Evolutionary conservation across 2,113 vertebrate genomes (phyloP).

Genomic region (Tor tambroides): DNA sequence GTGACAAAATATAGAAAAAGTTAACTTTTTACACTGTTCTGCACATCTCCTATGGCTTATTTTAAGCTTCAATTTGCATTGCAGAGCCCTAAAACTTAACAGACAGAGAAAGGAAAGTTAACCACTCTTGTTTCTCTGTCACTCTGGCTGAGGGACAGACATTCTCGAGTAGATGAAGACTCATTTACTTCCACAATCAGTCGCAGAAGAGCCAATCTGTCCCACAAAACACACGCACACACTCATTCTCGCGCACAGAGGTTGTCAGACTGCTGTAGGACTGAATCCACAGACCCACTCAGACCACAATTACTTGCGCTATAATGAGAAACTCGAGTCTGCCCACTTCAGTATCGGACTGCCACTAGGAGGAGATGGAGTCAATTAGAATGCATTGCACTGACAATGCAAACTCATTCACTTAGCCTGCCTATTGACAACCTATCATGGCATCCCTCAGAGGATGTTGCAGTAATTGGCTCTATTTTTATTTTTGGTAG

Average conservation of each 20-base stretch:
- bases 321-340: constrained; percentile 45
- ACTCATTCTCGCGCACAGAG: constrained; percentile 19
- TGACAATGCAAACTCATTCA: constrained; percentile 49
- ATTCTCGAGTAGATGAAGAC: constrained; percentile 43
- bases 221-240: constrained; percentile 26
- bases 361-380: constrained; percentile 37
- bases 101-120: constrained; percentile 16
- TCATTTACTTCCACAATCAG: constrained; percentile 52
- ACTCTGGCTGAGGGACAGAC: constrained; percentile 21
- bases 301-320: constrained; percentile 49
- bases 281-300: constrained; percentile 38
- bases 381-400: constrained; percentile 49
- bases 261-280: constrained; percentile 31
- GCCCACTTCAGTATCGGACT: constrained; percentile 25
- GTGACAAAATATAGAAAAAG: constrained; percentile 10
- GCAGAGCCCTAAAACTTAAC: constrained; percentile 22
- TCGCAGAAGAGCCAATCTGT: constrained; percentile 40
- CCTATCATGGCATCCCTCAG: neutral
- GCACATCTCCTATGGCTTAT: constrained; percentile 1
- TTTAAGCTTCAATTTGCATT: constrained; percentile 7
- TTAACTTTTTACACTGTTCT: constrained; percentile 24
- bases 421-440: constrained; percentile 44
- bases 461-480: constrained; percentile 41
- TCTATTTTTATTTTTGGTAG: constrained; percentile 39
- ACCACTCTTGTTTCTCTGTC: constrained; percentile 28